These are phyloP conservation scores for Gymnothorax javanicus DNA, from an alignment of 2,797 vertebrate genomes.

Conservation along the genomic window DNA sequence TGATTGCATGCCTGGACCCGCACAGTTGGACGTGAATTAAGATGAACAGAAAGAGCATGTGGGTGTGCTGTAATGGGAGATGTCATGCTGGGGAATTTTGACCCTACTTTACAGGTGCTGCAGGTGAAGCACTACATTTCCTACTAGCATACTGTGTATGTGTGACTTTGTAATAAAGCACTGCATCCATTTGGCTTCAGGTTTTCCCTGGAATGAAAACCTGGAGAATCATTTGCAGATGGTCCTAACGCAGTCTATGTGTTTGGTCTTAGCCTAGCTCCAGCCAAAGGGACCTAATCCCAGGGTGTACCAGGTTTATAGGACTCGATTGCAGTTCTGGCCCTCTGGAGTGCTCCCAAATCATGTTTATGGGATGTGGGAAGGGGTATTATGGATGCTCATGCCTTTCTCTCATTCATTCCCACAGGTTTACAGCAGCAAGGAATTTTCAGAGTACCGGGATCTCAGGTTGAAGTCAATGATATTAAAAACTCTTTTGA, in stretches of 20 bases:
- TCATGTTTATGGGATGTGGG: slow-evolving; percentile 42
- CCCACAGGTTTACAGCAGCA: slow-evolving; percentile 92
- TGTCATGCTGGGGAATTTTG: slow-evolving; percentile 47
- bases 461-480: slow-evolving; percentile 98
- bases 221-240: slow-evolving; percentile 69
- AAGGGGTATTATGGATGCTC: not conserved
- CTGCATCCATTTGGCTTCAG: slow-evolving; percentile 52
- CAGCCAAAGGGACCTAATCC: slow-evolving; percentile 51
- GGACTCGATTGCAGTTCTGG: slow-evolving; percentile 67
- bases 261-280: slow-evolving; percentile 49
- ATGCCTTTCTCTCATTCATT: slow-evolving; percentile 37
- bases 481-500: slow-evolving; percentile 99
- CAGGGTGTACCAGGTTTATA: slow-evolving; percentile 52
- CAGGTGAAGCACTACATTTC: slow-evolving; percentile 33
- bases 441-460: slow-evolving; percentile 96
- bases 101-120: slow-evolving; percentile 49
- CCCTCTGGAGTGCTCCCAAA: slow-evolving; percentile 57
- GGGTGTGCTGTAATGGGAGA: slow-evolving; percentile 53
- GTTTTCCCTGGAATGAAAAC: slow-evolving; percentile 50
- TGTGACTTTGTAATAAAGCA: slow-evolving; percentile 57
- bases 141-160: slow-evolving; percentile 60
- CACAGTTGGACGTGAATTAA: not conserved
- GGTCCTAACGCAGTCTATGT: slow-evolving; percentile 68
- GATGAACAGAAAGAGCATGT: slow-evolving; percentile 40
- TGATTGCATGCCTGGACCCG: not conserved